A percentile compares a stretch with the other conserved stretches of the same genome.
Evolutionary conservation across 2,888 invertebrate genomes (phyloP).

Genomic region (Diadromus collaris): DNA sequence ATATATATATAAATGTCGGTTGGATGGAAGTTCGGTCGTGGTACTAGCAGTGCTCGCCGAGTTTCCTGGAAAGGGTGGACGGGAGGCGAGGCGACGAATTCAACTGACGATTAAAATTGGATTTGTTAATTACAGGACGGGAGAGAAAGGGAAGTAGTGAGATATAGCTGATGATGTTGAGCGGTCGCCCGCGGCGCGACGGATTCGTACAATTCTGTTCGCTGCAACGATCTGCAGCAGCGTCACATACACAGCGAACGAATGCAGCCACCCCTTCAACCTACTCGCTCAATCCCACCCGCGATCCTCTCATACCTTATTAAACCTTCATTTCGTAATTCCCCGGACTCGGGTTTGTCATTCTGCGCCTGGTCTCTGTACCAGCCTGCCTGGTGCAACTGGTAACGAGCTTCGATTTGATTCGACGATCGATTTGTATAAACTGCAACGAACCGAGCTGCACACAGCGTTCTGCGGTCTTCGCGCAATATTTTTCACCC

Average conservation of each 20-base stretch:
- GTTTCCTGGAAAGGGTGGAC: constrained; percentile 22
- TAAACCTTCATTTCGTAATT: constrained; percentile 77
- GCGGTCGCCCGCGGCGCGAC: constrained; percentile 9
- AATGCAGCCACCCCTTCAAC: constrained; percentile 17
- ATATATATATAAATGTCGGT: constrained; percentile 1
- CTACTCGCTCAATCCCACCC: too few species aligned
- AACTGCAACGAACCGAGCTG: constrained; percentile 35
- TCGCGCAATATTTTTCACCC: constrained; percentile 57
- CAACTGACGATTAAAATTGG: constrained; percentile 76
- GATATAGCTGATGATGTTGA: constrained; percentile 28
- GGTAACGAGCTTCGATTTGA: constrained; percentile 58
- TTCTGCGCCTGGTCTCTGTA: constrained; percentile 42
- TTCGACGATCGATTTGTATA: constrained; percentile 55
- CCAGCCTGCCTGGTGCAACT: constrained; percentile 7
- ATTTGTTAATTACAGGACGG: constrained; percentile 77
- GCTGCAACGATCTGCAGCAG: constrained; percentile 35
- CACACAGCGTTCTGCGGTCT: constrained; percentile 46
- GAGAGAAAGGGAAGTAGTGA: constrained; percentile 19
- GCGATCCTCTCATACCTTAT: constrained; percentile 72
- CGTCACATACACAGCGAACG: constrained; percentile 16
- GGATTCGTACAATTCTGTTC: constrained; percentile 13
- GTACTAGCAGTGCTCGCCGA: constrained; percentile 26
- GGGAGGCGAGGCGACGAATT: constrained; percentile 64
- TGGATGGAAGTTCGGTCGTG: constrained; percentile 40
- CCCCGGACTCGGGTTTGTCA: constrained; percentile 64